Evolutionary conservation across 2,888 invertebrate genomes (phyloP).

Genomic region (Sthenelais limicola): DNA sequence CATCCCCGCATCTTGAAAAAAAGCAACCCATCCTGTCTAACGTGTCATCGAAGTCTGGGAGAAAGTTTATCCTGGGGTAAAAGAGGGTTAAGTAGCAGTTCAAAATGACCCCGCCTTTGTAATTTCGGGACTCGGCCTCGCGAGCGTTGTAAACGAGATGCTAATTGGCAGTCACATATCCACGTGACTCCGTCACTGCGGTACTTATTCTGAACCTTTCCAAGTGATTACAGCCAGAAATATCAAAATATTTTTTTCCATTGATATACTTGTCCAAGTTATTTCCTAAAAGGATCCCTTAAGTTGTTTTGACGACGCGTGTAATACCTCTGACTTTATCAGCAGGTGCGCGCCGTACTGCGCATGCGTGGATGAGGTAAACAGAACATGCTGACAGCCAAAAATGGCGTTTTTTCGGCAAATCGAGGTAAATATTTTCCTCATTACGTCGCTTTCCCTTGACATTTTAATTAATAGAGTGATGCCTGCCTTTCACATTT

Average conservation of each 20-base stretch:
- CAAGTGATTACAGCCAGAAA: too few species aligned
- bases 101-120: conserved; percentile 42
- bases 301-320: too few species aligned
- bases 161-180: conserved; percentile 15
- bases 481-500: too few species aligned
- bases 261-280: too few species aligned
- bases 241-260: too few species aligned
- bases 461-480: too few species aligned
- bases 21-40: conserved; percentile 40
- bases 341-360: conserved; percentile 22
- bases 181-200: conserved; percentile 27
- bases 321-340: too few species aligned
- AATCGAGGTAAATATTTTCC: conserved; percentile 35
- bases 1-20: conserved; percentile 28
- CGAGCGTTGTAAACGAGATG: conserved; percentile 30
- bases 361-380: conserved; percentile 41
- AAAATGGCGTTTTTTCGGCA: conserved; percentile 38
- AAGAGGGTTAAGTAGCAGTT: conserved; percentile 5
- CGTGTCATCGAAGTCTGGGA: background rate
- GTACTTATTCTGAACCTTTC: too few species aligned
- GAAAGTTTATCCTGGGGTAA: background rate
- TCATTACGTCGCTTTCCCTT: too few species aligned
- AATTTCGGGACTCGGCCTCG: conserved; percentile 14
- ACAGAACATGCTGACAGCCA: conserved; percentile 40
- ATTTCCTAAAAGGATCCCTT: too few species aligned